Conservation (phyloP, 2,113 vertebrate genomes). For the Lampris megalopsis region DNA sequence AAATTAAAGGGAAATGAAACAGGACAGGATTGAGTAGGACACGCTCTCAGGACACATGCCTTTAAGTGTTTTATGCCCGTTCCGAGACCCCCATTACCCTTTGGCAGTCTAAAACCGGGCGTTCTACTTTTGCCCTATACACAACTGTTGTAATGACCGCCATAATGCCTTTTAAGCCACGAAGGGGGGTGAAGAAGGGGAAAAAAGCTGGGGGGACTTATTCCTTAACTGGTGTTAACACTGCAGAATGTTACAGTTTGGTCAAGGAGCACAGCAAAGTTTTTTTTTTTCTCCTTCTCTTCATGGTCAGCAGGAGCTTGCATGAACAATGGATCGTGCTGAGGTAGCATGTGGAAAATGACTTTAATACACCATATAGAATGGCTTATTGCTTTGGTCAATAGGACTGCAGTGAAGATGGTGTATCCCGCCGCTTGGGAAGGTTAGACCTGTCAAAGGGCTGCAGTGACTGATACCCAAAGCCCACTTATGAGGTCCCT, state of each 20-base stretch:
- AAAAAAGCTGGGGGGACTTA: constrained; percentile 85
- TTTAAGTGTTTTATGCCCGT: constrained; percentile 85
- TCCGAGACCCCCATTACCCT: constrained; percentile 77
- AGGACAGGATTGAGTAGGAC: constrained; percentile 45
- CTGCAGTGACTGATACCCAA: constrained; percentile 93
- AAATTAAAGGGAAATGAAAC: constrained; percentile 85
- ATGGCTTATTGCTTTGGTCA: constrained; percentile 99
- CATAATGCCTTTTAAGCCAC: constrained; percentile 90
- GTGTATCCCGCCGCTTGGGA: constrained; percentile 96
- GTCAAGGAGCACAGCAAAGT: constrained; percentile 80
- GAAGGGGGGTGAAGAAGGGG: constrained; percentile 8
- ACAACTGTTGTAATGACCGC: constrained; percentile 73
- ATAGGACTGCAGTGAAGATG: constrained; percentile 97
- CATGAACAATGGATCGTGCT: constrained; percentile 99
- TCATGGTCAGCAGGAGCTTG: constrained; percentile 96
- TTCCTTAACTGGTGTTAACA: constrained; percentile 90
- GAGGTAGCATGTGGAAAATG: constrained; percentile 99
- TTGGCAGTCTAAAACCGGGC: constrained; percentile 85
- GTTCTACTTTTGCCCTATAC: constrained; percentile 77
- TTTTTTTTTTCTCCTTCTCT: constrained; percentile 37
- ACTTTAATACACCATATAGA: constrained; percentile 99
- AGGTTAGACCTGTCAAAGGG: constrained; percentile 97
- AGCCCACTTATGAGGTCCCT: constrained; percentile 94
- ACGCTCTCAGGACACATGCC: constrained; percentile 84
- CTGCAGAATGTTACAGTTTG: constrained; percentile 95